A percentile compares a stretch with the other conserved stretches of the same genome.
Conservation (phyloP, 2,797 vertebrate species). For the Parotocinclus haroldoi region DNA sequence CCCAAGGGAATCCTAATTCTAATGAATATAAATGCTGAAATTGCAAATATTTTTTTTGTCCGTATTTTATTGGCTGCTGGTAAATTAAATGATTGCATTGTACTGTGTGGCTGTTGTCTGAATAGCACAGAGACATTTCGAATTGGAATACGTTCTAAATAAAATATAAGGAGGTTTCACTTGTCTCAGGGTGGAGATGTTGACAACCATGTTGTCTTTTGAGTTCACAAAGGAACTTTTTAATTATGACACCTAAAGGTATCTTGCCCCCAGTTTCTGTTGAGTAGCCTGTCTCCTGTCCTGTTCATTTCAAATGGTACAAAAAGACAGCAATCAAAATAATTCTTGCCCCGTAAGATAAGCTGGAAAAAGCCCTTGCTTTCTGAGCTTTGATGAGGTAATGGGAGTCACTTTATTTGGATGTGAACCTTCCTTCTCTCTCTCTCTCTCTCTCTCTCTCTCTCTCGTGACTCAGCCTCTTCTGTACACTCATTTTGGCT, state of each 20-base stretch:
- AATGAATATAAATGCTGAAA: no score
- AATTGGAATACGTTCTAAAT: no score
- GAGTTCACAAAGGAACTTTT: not conserved
- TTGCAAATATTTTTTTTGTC: no score
- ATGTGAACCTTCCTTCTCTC: conserved; percentile 13
- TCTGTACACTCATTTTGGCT: conserved; percentile 14
- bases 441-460: not conserved
- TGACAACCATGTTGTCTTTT: not conserved
- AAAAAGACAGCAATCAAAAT: not conserved
- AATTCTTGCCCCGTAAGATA: not conserved
- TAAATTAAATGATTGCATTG: not conserved
- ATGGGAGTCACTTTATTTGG: conserved; percentile 42
- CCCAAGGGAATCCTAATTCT: no score
- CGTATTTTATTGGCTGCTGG: no score
- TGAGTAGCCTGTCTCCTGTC: no score
- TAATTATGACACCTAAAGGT: no score
- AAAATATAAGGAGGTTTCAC: not conserved
- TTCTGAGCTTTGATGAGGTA: conserved; percentile 40
- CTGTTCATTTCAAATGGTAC: no score
- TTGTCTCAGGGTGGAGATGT: conserved; percentile 5
- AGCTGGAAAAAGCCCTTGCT: conserved; percentile 8
- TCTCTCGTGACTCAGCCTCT: not conserved
- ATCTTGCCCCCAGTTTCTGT: no score
- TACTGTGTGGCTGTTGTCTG: no score
- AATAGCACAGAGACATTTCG: no score